These are phyloP conservation scores for Lamprologus sp. DNA, from an alignment of 2,113 vertebrate genomes.

Conservation along the genomic window DNA sequence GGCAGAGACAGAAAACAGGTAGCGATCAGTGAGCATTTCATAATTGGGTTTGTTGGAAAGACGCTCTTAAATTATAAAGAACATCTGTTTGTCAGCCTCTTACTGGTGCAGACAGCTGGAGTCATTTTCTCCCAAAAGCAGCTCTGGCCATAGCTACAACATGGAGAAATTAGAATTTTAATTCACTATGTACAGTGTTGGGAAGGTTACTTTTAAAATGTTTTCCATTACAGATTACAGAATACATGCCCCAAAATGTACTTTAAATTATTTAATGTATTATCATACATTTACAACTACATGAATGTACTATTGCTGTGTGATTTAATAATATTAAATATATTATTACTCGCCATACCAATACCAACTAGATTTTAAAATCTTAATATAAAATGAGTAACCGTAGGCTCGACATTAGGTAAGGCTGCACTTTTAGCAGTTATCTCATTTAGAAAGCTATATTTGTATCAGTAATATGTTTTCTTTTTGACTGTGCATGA, in stretches of 20 bases:
- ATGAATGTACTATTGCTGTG: background rate
- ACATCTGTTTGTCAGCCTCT: background rate
- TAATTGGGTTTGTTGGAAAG: background rate
- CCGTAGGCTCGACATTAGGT: background rate
- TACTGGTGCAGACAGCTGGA: background rate
- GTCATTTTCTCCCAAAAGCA: background rate
- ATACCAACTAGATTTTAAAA: background rate
- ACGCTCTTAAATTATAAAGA: background rate
- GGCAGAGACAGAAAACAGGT: background rate
- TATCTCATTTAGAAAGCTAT: background rate
- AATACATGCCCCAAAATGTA: background rate
- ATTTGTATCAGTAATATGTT: background rate
- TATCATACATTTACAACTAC: rapidly evolving
- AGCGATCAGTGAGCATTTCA: background rate
- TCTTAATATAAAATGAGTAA: background rate
- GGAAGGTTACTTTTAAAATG: background rate
- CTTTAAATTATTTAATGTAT: background rate
- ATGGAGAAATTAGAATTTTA: background rate
- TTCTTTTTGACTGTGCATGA: background rate
- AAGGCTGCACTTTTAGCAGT: background rate
- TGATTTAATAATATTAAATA: background rate
- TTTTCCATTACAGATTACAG: background rate
- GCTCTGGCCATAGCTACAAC: background rate
- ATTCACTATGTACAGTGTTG: background rate
- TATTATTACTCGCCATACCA: background rate